Evolutionary conservation across 2,113 vertebrate species (phyloP), one percentile per base, ranked within the genome.

Genomic region (Seriola rivoliana): DNA sequence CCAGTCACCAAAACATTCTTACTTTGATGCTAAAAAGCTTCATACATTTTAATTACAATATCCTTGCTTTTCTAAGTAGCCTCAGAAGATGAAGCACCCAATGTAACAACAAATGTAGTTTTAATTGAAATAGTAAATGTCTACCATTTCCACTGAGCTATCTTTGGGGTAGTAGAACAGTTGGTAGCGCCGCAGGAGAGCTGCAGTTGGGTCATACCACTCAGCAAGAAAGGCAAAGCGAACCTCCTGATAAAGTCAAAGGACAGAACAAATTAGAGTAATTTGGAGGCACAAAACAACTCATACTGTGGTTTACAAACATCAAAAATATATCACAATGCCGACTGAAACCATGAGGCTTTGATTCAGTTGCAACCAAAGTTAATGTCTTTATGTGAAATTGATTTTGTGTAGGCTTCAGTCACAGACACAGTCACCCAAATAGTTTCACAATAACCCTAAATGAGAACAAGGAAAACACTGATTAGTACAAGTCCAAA

Each of bases 71-170:
- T 36, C 23, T 12, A 19, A 48, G 40, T 8, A 3, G 8, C 3
- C 4, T 5, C 1, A 13, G 3, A 21, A n/a, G 50, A 52, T 52
- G 16, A 23, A 66, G 25, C 38, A 48, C 8, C 32, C 10, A 36
- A 4, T 40, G 16, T 25, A 36, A 42, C 8, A 44, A 21, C 2
- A 21, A 0, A 29, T 8, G 25, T 19, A 7, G 32, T 38, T 29
- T 5, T 40, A 54, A 50, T 4, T 58, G 40, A 34, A 40, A 42
- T 5, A 44, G 36, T 17, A 16, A 50, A 55, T 62, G 54, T 78
- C 91, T 94, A 99, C 97, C 98, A 99, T 99, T 94, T 99, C 98
- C 79, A 99, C 95, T 1, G 97, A 96, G 80, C 95, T 90, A 92
- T 99, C 97, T 78, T 92, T 96, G 11, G 97, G 97, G 81, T 99